These are phyloP conservation scores for Merodon equestris DNA, from an alignment of 2,888 invertebrate species.

Conservation along the genomic window DNA sequence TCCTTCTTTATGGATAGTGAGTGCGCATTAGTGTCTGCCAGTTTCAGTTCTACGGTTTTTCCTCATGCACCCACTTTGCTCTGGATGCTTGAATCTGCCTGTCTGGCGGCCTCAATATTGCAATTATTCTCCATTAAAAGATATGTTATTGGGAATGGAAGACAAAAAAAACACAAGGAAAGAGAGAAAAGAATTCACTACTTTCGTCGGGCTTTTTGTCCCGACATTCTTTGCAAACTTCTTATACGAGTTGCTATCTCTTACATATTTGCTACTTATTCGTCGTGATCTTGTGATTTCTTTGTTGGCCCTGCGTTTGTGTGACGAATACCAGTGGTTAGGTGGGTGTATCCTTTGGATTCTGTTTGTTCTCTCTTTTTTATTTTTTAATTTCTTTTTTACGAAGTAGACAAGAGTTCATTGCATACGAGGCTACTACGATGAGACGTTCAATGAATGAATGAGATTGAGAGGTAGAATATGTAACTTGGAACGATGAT, in stretches of 20 bases:
- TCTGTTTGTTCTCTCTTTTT: slow-evolving; percentile 3
- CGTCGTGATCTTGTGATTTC: slow-evolving; percentile 33
- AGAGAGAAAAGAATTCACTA: slow-evolving; percentile 20
- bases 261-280: slow-evolving; percentile 29
- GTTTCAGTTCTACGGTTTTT: slow-evolving; percentile 29
- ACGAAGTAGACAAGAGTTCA: not conserved
- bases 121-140: slow-evolving; percentile 63
- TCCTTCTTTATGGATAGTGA: slow-evolving; percentile 42
- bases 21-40: slow-evolving; percentile 59
- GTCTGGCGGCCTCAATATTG: slow-evolving; percentile 62
- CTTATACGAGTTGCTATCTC: not conserved
- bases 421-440: not conserved
- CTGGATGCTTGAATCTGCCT: slow-evolving; percentile 39
- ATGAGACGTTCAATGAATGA: slow-evolving; percentile 6
- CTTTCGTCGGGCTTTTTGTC: slow-evolving; percentile 23
- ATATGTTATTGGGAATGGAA: slow-evolving; percentile 29
- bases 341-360: slow-evolving; percentile 27
- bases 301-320: slow-evolving; percentile 20
- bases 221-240: slow-evolving; percentile 24
- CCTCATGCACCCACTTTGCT: slow-evolving; percentile 30
- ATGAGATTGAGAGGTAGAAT: too few relatives aligned
- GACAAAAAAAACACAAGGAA: not conserved
- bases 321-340: slow-evolving; percentile 25
- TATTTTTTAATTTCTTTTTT: too few relatives aligned
- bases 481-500: too few relatives aligned